These are phyloP conservation scores for Atta colombica DNA, from an alignment of 1,140 invertebrate species.

Conservation along the genomic window DNA sequence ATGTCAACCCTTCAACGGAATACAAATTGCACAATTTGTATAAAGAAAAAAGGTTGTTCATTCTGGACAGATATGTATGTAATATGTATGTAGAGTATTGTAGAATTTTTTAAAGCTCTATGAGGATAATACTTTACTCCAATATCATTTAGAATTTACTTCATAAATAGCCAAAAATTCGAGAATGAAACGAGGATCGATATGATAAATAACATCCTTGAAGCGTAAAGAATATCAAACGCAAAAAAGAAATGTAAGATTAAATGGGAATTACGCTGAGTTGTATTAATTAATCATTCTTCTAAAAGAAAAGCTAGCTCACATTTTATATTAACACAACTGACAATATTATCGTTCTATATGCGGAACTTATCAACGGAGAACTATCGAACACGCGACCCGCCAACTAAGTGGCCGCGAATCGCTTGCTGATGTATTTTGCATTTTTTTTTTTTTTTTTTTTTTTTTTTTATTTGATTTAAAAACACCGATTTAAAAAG, in stretches of 20 bases:
- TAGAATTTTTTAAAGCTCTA: neutral
- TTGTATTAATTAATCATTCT: constrained; percentile 51
- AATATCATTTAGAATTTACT: constrained; percentile 3
- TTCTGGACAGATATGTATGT: neutral
- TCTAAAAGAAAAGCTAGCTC: constrained; percentile 8
- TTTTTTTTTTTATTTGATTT: constrained; percentile 34
- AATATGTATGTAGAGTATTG: too few species aligned
- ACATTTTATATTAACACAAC: constrained; percentile 37
- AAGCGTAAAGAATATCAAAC: constrained; percentile 7
- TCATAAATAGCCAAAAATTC: neutral
- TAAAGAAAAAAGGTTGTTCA: constrained; percentile 65
- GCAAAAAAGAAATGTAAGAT: constrained; percentile 40
- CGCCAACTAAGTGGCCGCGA: constrained; percentile 45
- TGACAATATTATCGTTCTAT: constrained; percentile 41
- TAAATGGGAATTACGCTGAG: constrained; percentile 32
- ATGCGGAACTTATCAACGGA: constrained; percentile 36
- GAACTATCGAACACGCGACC: constrained; percentile 46
- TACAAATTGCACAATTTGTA: constrained; percentile 77
- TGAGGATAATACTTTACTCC: constrained; percentile 36
- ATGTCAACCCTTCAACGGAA: constrained; percentile 65
- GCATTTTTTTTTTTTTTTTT: constrained; percentile 45
- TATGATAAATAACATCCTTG: constrained; percentile 24
- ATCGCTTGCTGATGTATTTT: constrained; percentile 9
- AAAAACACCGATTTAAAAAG: constrained; percentile 29
- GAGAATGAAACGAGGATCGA: neutral